A percentile compares a stretch with the other conserved stretches of the same genome.
Evolutionary conservation across 2,113 vertebrate genomes (phyloP).

Genomic region (Carollia perspicillata): DNA sequence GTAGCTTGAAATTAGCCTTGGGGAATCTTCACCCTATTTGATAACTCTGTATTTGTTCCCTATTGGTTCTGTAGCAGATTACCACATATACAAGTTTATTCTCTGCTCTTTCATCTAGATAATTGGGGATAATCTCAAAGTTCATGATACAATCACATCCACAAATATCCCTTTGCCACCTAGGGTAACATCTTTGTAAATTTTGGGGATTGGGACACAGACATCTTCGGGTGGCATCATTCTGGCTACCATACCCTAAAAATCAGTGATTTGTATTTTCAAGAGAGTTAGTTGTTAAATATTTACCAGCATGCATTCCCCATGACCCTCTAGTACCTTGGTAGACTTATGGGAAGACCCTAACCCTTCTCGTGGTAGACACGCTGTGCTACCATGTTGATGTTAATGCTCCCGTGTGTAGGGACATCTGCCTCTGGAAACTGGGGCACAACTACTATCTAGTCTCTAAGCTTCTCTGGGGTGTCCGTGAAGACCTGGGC

Average conservation of each 20-base stretch:
- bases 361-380: not conserved
- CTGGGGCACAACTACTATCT: fast-evolving
- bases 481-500: not conserved
- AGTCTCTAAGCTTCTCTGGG: not conserved
- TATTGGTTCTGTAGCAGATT: not conserved
- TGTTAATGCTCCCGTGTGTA: not conserved
- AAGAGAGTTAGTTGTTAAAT: not conserved
- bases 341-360: not conserved
- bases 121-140: not conserved
- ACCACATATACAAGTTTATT: not conserved
- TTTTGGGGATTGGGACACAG: not conserved
- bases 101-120: not conserved
- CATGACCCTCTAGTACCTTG: too few species aligned
- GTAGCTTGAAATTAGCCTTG: not conserved
- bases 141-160: not conserved
- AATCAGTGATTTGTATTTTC: not conserved
- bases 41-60: not conserved
- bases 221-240: not conserved
- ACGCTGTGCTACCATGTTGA: fast-evolving
- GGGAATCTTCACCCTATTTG: not conserved
- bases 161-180: not conserved
- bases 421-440: not conserved
- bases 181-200: not conserved
- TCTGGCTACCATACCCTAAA: not conserved
- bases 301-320: not conserved